Evolutionary conservation across 1,140 invertebrate genomes (phyloP), one percentile per base, ranked within the genome.

Genomic region (Tetramorium alpestre): DNA sequence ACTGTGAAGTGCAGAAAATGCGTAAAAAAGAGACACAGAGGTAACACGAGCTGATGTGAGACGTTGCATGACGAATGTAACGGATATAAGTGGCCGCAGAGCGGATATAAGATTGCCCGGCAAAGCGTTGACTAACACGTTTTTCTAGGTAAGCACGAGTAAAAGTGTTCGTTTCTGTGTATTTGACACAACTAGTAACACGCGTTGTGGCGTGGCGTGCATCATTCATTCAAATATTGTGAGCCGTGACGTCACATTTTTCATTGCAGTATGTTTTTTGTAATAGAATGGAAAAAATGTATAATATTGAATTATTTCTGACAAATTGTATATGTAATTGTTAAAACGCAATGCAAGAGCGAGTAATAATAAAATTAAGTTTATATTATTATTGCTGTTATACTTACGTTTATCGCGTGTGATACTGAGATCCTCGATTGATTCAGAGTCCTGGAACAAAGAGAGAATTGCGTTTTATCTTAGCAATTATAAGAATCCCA

Each of bases 361-460:
- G 33, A 75, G 77, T 73, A 18, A 64, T 16, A 38, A 60, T 22
- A n/a, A 58, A 38, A 33, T 54, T 25, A 65, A n/a, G 13, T 69
- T 41, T 65, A 54, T 25, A n/a, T 22, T 22, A 7, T 41, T 2
- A 10, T 54, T 49, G 18, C n/a, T 56, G 28, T 78, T 60, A 70
- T 70, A 95, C 95, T 93, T 93, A 95, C 89, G 91, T 92, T 94
- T 94, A 41, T 92, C 88, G 88, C 33, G 90, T 87, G 51, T 86
- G 60, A 87, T 93, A 90, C 90, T 94, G 13, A 96, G 92, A 85
- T 97, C 96, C 93, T 96, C 96, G 10, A 96, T 94, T 22, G 96
- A 97, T 93, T 97, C 97, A 51, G 96, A 96, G 86, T 97, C 96
- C 97, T 97, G 88, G 78, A 86, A 85, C 70, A 82, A 7, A 76